These are phyloP conservation scores for Danio rerio DNA, from an alignment of 2,113 vertebrate species.

Conservation along the genomic window DNA sequence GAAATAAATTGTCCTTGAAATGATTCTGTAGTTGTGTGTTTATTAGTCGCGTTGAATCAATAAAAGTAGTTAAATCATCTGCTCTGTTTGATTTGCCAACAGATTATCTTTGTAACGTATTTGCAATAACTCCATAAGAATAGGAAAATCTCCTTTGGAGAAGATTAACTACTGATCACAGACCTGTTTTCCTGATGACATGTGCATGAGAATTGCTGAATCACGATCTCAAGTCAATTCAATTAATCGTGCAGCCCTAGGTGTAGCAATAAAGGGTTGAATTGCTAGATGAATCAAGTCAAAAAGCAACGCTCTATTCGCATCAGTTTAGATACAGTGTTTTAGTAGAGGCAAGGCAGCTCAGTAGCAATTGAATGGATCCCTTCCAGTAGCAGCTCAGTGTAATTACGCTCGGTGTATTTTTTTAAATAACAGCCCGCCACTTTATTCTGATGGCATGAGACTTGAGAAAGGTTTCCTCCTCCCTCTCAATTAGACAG, in stretches of 20 bases:
- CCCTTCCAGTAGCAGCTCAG: background rate
- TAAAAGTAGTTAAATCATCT: no score
- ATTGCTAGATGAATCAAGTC: background rate
- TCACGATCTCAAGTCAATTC: no score
- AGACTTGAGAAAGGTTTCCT: constrained; percentile 8
- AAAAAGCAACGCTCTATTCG: background rate
- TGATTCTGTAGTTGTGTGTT: no score
- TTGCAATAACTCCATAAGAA: no score
- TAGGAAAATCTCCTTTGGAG: no score
- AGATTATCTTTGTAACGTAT: no score
- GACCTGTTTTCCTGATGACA: no score
- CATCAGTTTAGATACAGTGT: background rate
- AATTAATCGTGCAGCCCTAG: background rate
- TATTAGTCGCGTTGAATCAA: no score
- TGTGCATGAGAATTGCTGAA: no score
- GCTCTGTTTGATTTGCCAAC: no score
- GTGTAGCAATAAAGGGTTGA: background rate
- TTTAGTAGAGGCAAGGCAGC: background rate
- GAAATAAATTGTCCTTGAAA: no score
- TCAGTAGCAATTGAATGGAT: background rate
- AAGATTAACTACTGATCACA: no score
- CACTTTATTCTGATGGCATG: constrained; percentile 11
- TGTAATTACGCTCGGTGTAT: background rate
- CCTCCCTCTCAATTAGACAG: constrained; percentile 35
- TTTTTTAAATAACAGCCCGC: constrained; percentile 17